These are phyloP conservation scores for Mycogona germanica DNA, from an alignment of 2,888 invertebrate species.

Conservation along the genomic window DNA sequence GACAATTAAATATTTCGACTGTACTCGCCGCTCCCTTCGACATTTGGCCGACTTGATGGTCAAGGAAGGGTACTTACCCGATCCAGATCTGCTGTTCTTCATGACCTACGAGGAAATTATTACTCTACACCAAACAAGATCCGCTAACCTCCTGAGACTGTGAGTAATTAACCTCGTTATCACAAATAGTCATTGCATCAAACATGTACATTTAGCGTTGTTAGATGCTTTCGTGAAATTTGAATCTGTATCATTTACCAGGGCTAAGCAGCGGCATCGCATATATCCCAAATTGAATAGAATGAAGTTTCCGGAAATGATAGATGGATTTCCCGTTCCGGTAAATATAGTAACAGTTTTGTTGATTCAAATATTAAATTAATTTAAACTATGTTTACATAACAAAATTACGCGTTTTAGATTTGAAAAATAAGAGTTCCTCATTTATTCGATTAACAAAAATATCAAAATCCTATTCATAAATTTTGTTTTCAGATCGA, in stretches of 20 bases:
- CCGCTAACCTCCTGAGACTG: no score
- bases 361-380: no score
- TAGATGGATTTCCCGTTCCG: conserved; percentile 37
- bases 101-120: conserved; percentile 22
- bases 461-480: no score
- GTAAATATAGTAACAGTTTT: no score
- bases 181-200: no score
- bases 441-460: no score
- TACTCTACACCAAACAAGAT: no score
- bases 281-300: conserved; percentile 47
- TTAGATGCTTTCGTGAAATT: no score
- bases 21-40: conserved; percentile 16
- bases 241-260: conserved; percentile 31
- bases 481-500: not conserved
- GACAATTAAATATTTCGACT: conserved; percentile 17
- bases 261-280: conserved; percentile 52
- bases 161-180: no score
- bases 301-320: conserved; percentile 50
- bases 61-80: conserved; percentile 21
- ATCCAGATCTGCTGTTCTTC: conserved; percentile 21
- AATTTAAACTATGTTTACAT: no score
- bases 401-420: not conserved
- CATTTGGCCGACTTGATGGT: conserved; percentile 20
- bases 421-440: not conserved
- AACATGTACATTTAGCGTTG: no score